These are phyloP conservation scores for Coptodon rendalli DNA, from an alignment of 2,113 vertebrate species.

Conservation along the genomic window DNA sequence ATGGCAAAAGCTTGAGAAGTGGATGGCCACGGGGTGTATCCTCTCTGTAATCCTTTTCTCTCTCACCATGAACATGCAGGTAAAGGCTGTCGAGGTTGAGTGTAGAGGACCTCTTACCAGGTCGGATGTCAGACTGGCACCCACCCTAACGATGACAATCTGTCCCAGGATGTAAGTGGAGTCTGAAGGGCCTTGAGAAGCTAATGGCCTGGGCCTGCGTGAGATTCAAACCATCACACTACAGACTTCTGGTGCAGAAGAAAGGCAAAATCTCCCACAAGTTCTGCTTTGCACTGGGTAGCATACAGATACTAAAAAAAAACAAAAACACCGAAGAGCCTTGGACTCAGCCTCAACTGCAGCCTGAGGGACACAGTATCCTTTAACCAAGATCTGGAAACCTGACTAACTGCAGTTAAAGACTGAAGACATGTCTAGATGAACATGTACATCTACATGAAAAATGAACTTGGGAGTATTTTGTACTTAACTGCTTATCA, in stretches of 20 bases:
- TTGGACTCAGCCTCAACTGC: no score
- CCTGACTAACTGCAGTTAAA: no score
- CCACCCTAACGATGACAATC: not conserved
- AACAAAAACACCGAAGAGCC: not conserved
- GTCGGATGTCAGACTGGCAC: not conserved
- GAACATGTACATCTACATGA: rapidly evolving
- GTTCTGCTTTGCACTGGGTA: not conserved
- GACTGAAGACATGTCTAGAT: no score
- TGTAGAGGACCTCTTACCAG: not conserved
- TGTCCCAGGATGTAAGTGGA: not conserved
- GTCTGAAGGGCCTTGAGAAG: not conserved
- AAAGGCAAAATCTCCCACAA: not conserved
- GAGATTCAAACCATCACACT: not conserved
- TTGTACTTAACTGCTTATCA: not conserved
- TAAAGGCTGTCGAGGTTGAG: not conserved
- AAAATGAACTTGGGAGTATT: not conserved
- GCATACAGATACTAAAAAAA: not conserved
- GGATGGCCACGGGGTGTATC: not conserved
- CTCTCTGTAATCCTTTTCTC: not conserved
- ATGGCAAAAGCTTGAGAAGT: not conserved
- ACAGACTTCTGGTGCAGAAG: not conserved
- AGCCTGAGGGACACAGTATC: no score
- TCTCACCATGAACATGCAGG: not conserved
- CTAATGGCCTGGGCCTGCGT: not conserved
- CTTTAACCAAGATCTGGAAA: no score